Base-by-base conservation (phyloP, 2,113 vertebrate genomes). In the Myodes glareolus region DNA sequence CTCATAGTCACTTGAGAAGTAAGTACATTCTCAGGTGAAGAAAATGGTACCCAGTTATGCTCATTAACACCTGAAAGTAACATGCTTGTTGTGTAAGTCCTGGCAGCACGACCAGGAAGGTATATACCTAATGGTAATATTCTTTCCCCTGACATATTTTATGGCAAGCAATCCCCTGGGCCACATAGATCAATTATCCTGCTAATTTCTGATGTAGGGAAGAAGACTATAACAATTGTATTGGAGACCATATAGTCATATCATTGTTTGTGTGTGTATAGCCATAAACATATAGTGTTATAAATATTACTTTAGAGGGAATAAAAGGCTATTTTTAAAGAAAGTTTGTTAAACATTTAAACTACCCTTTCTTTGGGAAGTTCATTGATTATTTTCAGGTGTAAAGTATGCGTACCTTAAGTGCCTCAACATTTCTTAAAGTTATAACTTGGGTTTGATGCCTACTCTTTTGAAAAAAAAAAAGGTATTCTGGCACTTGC, bases 371-470 rank as follows among this genome's bases (percentile, higher is more conserved):
- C 7, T 72, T 95, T 70, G 19, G 27, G 19, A 19, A 68, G 17
- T 63, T 88, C 67, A 45, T 78, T 73, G 70, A 58, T 75, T 52
- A 55, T 84, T 91, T 94, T 95, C 58, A 76, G 33, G 84, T 94
- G 82, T 63, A 63, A 91, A 94, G 52, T 84, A 78, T 75, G 31
- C 3, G 70, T 27, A 45, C 29, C 80, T 94, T 90, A 94, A 82
- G 77, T 80, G 16, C 45, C 63, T 88, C 19, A 82, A 47, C 36
- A 91, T 90, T 91, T 94, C 78, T 95, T 42, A n/a, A 89, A 89
- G 31, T 75, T 96, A n/a, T 21, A 65, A 3, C 29, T 70, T 94
- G 36, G 16, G 7, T 42, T 92, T 92, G 52, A 87, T 96, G 78
- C 31, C 36, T 84, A 63, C n/a, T 84, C 55, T 42, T 61, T 61